phyloP scores from a whole-genome alignment of 1,140 invertebrate genomes.

The Brachionus rubens region DNA sequence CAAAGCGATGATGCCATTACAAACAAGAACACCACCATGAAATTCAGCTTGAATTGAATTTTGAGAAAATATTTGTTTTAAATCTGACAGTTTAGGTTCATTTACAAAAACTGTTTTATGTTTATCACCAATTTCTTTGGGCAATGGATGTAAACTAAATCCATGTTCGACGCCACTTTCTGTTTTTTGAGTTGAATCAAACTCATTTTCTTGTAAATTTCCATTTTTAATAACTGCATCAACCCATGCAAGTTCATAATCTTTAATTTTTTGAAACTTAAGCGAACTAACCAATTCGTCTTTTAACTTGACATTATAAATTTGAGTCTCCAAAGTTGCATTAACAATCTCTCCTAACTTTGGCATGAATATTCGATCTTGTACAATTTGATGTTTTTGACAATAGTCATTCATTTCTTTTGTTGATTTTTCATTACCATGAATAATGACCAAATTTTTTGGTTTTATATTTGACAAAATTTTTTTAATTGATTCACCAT shows the following conservation, averaged over 20 bases:
- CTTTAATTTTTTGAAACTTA: constrained; percentile 68
- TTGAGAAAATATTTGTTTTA: constrained; percentile 86
- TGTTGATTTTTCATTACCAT: constrained; percentile 67
- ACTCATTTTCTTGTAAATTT: constrained; percentile 61
- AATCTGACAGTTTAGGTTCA: constrained; percentile 89
- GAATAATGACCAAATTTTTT: constrained; percentile 72
- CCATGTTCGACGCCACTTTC: constrained; percentile 45
- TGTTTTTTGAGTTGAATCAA: constrained; percentile 50
- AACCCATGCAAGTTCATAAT: constrained; percentile 87
- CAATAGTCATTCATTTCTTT: constrained; percentile 67
- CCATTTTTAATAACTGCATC: constrained; percentile 63
- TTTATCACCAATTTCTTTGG: constrained; percentile 56
- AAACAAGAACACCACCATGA: constrained; percentile 86
- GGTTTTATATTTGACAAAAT: constrained; percentile 78
- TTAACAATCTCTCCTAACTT: constrained; percentile 79
- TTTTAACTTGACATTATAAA: constrained; percentile 69
- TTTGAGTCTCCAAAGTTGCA: constrained; percentile 93
- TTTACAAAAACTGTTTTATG: constrained; percentile 90
- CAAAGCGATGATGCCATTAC: constrained; percentile 84
- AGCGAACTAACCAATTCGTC: constrained; percentile 86
- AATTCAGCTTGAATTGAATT: constrained; percentile 88
- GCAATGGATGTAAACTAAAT: constrained; percentile 39
- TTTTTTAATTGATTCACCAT: constrained; percentile 91
- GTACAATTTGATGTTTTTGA: constrained; percentile 61
- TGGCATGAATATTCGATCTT: constrained; percentile 74